Evolutionary conservation across 2,888 invertebrate species (phyloP), one percentile per base, ranked within the genome.

Genomic region (Apamea anceps): DNA sequence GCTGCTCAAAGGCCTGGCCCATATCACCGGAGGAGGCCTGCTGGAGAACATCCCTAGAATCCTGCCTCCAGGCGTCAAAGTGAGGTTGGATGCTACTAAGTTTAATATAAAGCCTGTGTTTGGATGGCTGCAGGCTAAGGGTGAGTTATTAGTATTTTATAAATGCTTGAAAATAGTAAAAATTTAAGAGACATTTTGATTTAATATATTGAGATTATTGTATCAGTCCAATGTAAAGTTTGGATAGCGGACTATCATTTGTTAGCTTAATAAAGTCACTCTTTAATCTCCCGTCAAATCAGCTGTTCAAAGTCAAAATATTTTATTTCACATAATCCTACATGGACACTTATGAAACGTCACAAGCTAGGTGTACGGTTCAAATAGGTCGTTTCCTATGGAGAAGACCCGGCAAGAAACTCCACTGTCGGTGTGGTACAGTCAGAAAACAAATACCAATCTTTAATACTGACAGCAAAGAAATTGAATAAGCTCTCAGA

Each of bases 21-120:
- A 99, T 92, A 99, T 99, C 79, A 99, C 99, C 0, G 99, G 99
- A 0, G 99, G 99, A 0, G 99, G 99, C 0, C 96, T 99, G 5
- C 93, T 98, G 10, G 99, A 99, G 94, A 99, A 99, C 93, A 98
- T 99, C 72, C 98, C 98, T 0, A 97, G 99, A 82, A 97, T 99
- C 66, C 96, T 99, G 77, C 98, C 99, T 0, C 93, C 97, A 0
- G 96, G 97, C 15, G 94, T 98, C 45, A 97, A 97, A 60, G 98
- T 98, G 1, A 95, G 96, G 74, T 89, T 99, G 81, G 98, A 99
- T 93, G 98, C 98, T 42, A 95, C 94, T 1, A 97, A 97, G 84
- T 98, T 99, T 97, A 96, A 96, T 42, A 98, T 99, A 84, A 98
- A 98, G 18, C 97, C 98, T 13, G 98, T 99, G 28, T 99, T 99